phyloP scores from a whole-genome alignment of 2,888 invertebrate genomes.

The Sclerodermus sp. region DNA sequence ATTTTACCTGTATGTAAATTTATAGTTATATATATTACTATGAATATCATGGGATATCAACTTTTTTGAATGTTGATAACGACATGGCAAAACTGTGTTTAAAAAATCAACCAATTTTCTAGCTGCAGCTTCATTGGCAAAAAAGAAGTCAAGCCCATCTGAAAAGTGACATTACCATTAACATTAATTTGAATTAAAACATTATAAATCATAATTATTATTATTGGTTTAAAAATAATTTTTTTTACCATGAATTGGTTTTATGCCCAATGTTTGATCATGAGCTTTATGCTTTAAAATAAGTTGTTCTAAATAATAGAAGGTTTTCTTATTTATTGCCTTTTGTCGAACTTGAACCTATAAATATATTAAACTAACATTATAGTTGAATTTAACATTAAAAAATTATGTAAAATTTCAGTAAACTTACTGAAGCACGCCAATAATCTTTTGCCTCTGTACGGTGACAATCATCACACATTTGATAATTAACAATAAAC shows the following conservation, averaged over 20 bases:
- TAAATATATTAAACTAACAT: constrained; percentile 4
- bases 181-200: neutral
- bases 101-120: constrained; percentile 96
- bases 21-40: constrained; percentile 95
- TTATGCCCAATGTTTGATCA: constrained; percentile 85
- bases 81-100: constrained; percentile 82
- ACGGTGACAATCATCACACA: constrained; percentile 97
- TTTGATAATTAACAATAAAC: constrained; percentile 86
- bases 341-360: constrained; percentile 85
- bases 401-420: too few relatives aligned
- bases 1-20: constrained; percentile 73
- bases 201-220: neutral
- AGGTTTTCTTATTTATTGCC: constrained; percentile 92
- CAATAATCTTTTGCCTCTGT: constrained; percentile 97
- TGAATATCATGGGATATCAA: constrained; percentile 96
- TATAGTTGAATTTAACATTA: neutral
- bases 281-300: constrained; percentile 95
- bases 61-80: constrained; percentile 88
- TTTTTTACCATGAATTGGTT: constrained; percentile 75
- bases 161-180: constrained; percentile 27
- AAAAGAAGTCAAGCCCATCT: constrained; percentile 96
- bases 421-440: constrained; percentile 77
- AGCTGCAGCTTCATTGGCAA: constrained; percentile 83
- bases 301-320: constrained; percentile 95
- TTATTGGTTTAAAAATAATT: neutral